Evolutionary conservation across 2,888 invertebrate genomes (phyloP).

Genomic region (Branchellion lobata): DNA sequence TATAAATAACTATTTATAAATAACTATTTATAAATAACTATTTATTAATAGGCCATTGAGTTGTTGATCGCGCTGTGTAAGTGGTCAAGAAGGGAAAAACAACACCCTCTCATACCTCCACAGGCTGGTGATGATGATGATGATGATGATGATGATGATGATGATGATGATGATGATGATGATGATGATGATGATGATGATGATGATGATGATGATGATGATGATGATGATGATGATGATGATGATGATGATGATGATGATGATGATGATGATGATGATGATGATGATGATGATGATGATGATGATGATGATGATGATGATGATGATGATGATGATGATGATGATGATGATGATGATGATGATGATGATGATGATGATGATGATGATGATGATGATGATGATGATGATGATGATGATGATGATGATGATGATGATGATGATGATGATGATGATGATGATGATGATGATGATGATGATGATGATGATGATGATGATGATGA

Average conservation of each 20-base stretch:
- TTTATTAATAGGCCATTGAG: too few relatives aligned
- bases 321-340: slow-evolving; percentile 18
- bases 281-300: slow-evolving; percentile 18
- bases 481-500: slow-evolving; percentile 13
- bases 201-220: slow-evolving; percentile 34
- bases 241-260: slow-evolving; percentile 24
- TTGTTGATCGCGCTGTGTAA: too few relatives aligned
- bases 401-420: slow-evolving; percentile 12
- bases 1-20: too few relatives aligned
- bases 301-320: slow-evolving; percentile 21
- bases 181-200: slow-evolving; percentile 37
- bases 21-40: too few relatives aligned
- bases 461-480: slow-evolving; percentile 6
- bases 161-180: slow-evolving; percentile 42
- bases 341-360: slow-evolving; percentile 21
- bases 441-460: slow-evolving; percentile 14
- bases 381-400: slow-evolving; percentile 18
- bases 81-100: too few relatives aligned
- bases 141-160: slow-evolving; percentile 45
- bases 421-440: slow-evolving; percentile 14
- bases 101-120: too few relatives aligned
- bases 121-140: slow-evolving; percentile 37
- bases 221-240: slow-evolving; percentile 24
- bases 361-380: slow-evolving; percentile 24
- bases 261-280: slow-evolving; percentile 24